A percentile compares a stretch with the other conserved stretches of the same genome.
phyloP scores from a whole-genome alignment of 2,888 invertebrate genomes.

The Agriopis leucophaearia region DNA sequence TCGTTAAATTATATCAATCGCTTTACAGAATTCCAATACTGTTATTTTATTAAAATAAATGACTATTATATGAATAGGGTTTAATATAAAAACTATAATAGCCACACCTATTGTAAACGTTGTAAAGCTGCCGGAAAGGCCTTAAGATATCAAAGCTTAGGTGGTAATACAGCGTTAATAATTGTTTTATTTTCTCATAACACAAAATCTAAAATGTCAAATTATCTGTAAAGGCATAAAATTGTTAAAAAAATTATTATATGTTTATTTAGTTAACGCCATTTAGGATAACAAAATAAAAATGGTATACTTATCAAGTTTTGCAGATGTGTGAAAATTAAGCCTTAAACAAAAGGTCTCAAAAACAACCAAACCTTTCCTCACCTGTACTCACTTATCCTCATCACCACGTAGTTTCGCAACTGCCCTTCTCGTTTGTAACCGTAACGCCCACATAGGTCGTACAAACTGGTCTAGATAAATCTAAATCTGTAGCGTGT shows the following conservation, averaged over 20 bases:
- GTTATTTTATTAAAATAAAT: not conserved
- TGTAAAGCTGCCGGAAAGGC: too few relatives aligned
- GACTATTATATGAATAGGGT: not conserved
- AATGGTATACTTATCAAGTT: too few relatives aligned
- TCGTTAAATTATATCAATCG: not conserved
- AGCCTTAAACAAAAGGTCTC: not conserved
- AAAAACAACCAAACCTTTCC: not conserved
- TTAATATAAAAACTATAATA: too few relatives aligned
- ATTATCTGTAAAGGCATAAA: too few relatives aligned
- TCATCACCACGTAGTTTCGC: slow-evolving; percentile 37
- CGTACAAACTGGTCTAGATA: slow-evolving; percentile 47
- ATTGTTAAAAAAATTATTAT: too few relatives aligned
- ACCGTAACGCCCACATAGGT: slow-evolving; percentile 45
- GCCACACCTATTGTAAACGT: too few relatives aligned
- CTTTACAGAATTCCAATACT: not conserved
- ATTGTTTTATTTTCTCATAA: too few relatives aligned
- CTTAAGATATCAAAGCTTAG: too few relatives aligned
- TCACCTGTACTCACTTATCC: slow-evolving; percentile 19
- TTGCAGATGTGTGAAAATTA: not conserved
- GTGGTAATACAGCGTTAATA: too few relatives aligned
- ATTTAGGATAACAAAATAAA: too few relatives aligned
- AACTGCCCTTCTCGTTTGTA: slow-evolving; percentile 41
- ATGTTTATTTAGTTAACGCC: too few relatives aligned
- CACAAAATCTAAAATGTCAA: too few relatives aligned
- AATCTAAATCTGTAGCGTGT: slow-evolving; percentile 47